Evolutionary conservation across 1,140 invertebrate genomes (phyloP).

Genomic region (Zophobas atratus): DNA sequence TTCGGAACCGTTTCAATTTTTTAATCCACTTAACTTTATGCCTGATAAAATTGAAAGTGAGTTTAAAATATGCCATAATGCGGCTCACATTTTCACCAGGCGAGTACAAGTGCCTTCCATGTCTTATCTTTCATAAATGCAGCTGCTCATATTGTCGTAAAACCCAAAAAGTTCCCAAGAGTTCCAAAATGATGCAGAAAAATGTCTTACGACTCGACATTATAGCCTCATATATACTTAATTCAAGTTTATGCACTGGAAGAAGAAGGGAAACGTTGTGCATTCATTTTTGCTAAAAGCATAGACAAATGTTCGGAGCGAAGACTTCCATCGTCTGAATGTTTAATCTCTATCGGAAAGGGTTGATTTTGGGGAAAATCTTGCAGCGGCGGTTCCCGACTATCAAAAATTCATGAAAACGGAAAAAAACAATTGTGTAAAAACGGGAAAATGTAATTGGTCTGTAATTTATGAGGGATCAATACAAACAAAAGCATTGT

Average conservation of each 20-base stretch:
- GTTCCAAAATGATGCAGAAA: constrained; percentile 2
- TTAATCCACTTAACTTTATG: constrained; percentile 11
- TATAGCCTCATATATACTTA: background rate
- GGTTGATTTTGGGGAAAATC: too few relatives aligned
- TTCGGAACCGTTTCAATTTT: background rate
- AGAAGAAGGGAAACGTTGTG: background rate
- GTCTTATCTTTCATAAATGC: constrained; percentile 2
- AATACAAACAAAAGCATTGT: constrained; percentile 30
- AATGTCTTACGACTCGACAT: constrained; percentile 1
- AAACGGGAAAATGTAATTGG: constrained; percentile 6
- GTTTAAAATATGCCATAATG: background rate
- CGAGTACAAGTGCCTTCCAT: background rate
- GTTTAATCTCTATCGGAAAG: too few relatives aligned
- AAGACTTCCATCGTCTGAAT: too few relatives aligned
- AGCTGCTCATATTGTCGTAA: constrained; percentile 10
- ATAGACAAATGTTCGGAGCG: too few relatives aligned
- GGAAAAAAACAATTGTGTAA: background rate
- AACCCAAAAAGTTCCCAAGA: background rate
- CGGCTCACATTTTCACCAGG: background rate
- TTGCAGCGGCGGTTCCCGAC: background rate
- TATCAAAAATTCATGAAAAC: background rate
- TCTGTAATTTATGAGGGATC: constrained; percentile 25
- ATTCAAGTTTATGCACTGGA: background rate
- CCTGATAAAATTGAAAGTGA: constrained; percentile 1
- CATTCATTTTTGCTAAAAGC: too few relatives aligned